Percentiles rank a stretch among this genome's conserved stretches.
Conservation (phyloP, 2,797 vertebrate genomes). For the Poeciliopsis paucimaculata region DNA sequence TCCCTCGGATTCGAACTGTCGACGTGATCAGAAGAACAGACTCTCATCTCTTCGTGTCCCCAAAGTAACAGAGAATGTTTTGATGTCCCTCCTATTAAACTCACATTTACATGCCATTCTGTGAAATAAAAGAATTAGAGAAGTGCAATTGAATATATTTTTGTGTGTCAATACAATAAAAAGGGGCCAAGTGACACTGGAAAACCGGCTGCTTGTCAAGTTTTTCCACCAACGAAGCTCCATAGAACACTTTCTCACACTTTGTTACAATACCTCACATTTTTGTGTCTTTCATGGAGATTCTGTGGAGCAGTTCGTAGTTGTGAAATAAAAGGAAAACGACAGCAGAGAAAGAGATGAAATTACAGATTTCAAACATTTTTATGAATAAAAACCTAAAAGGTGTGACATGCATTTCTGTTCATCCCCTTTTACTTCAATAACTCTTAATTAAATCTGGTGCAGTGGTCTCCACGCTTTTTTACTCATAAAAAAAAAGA, state of each 20-base stretch:
- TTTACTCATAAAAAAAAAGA: too few species aligned
- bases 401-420: not conserved
- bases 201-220: constrained; percentile 32
- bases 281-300: not conserved
- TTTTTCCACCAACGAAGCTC: constrained; percentile 22
- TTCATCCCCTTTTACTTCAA: not conserved
- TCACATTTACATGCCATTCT: constrained; percentile 61
- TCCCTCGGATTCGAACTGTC: constrained; percentile 50
- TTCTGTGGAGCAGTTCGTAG: not conserved
- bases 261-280: not conserved
- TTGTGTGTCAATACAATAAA: constrained; percentile 67
- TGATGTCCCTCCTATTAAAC: constrained; percentile 60
- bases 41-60: constrained; percentile 64
- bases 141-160: constrained; percentile 78
- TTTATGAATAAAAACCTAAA: not conserved
- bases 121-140: constrained; percentile 76
- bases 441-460: not conserved
- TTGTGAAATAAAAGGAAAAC: not conserved
- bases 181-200: constrained; percentile 53
- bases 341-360: not conserved
- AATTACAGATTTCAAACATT: not conserved
- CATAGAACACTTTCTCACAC: constrained; percentile 44
- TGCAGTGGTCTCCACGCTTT: not conserved
- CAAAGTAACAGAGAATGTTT: constrained; percentile 73
- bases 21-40: constrained; percentile 53